Base-by-base conservation (phyloP, 2,797 vertebrate genomes). In the Megaceryle alcyon region DNA sequence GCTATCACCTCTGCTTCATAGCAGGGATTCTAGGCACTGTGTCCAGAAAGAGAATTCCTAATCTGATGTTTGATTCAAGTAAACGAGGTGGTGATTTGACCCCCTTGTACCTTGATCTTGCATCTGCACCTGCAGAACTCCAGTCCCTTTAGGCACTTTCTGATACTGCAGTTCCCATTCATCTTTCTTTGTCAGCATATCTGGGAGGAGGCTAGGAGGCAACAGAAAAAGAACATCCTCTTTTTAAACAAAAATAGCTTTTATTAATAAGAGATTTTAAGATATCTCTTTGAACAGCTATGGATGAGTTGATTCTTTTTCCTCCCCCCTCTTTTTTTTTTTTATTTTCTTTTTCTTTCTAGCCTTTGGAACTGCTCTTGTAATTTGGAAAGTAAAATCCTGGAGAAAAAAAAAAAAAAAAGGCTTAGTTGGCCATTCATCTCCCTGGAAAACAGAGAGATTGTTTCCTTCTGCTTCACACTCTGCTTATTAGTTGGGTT, bases 171-270 rank as follows among this genome's bases (percentile, higher is more conserved):
- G 41, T 84, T 79, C 49, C 68, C 37, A 43, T 77, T 96, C 71
- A 49, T 73, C 76, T 92, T 80, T 92, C 85, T 94, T 94, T 94
- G 78, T 97, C 91, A 96, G 94, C 92, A 76, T 84, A 76, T 96
- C 44, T 94, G 35, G 75, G 81, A 91, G 61, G 70, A 92, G 89
- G 49, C 94, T 96, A 72, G 76, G 61, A 95, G 93, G 94, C 81
- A 92, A 60, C 26, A 88, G 77, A 48, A 90, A 51, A 89, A 93
- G 81, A 95, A 86, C 51, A 49, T 75, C 49, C 31, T 90, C 46
- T 81, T 91, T 90, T 91, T 88, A 80, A 82, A 78, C 81, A 92
- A 94, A 96, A 96, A 94, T 96, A 94, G 72, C 83, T 90, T 92
- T 53, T 94, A 87, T 92, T 90, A 89, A 59, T 85, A 71, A 83